Percentiles rank a stretch among this genome's conserved stretches.
Conservation (phyloP, 2,113 vertebrate species). For the Neopipo cinnamomea region DNA sequence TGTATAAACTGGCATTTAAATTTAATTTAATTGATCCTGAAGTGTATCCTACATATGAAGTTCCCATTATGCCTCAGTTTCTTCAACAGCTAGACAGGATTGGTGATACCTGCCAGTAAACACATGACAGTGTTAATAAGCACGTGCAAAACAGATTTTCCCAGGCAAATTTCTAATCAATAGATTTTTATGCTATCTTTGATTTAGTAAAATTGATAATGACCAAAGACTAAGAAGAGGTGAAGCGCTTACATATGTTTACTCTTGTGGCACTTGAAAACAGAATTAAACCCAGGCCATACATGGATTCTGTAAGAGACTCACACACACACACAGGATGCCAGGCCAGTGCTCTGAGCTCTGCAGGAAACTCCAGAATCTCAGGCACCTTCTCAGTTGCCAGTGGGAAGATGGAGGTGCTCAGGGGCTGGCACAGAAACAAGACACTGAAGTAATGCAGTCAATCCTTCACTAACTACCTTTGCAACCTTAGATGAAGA, state of each 20-base stretch:
- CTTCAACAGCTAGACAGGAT: background rate
- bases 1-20: background rate
- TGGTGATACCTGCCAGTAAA: background rate
- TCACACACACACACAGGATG: background rate
- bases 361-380: background rate
- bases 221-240: background rate
- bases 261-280: background rate
- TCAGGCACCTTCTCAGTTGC: background rate
- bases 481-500: background rate
- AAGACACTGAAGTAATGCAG: background rate
- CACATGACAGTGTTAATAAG: background rate
- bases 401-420: background rate
- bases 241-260: background rate
- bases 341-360: background rate
- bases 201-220: background rate
- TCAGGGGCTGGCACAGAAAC: background rate
- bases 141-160: background rate
- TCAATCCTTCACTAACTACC: background rate
- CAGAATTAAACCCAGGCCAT: background rate
- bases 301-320: background rate
- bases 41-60: background rate
- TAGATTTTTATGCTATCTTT: background rate
- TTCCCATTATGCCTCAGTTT: background rate
- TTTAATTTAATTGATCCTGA: background rate
- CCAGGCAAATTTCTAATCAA: fast-evolving